A percentile compares a stretch with the other conserved stretches of the same genome.
phyloP scores from a whole-genome alignment of 2,888 invertebrate species.

The Baccha elongata region DNA sequence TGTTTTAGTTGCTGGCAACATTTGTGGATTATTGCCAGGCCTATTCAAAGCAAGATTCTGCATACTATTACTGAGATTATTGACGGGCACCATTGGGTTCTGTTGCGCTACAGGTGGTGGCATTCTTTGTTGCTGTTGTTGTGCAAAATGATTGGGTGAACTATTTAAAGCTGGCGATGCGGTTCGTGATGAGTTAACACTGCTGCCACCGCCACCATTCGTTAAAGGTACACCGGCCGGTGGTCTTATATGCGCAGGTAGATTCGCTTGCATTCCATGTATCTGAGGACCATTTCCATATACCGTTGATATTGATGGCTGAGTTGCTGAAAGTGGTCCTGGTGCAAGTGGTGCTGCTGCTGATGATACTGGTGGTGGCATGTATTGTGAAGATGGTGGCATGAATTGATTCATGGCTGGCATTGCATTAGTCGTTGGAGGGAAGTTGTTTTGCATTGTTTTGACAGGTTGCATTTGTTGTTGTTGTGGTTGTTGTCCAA shows the following conservation, averaged over 20 bases:
- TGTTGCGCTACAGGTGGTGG: slow-evolving; percentile 31
- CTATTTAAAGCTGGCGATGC: slow-evolving; percentile 78
- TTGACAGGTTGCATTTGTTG: slow-evolving; percentile 74
- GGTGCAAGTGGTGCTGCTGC: slow-evolving; percentile 24
- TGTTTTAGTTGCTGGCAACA: slow-evolving; percentile 49
- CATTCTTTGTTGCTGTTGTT: slow-evolving; percentile 54
- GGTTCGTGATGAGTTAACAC: slow-evolving; percentile 81
- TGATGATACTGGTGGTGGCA: slow-evolving; percentile 24
- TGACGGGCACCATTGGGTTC: slow-evolving; percentile 25
- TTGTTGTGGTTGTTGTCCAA: slow-evolving; percentile 55
- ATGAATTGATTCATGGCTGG: slow-evolving; percentile 75
- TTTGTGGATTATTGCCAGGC: slow-evolving; percentile 38
- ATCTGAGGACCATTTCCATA: slow-evolving; percentile 62
- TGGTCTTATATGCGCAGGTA: slow-evolving; percentile 77
- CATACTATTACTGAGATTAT: slow-evolving; percentile 74
- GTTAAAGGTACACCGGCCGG: slow-evolving; percentile 72
- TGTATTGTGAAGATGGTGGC: slow-evolving; percentile 69
- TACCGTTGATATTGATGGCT: slow-evolving; percentile 36
- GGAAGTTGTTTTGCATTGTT: slow-evolving; percentile 75
- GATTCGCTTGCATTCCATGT: slow-evolving; percentile 73
- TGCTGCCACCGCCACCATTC: slow-evolving; percentile 77
- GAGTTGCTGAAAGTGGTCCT: slow-evolving; percentile 42
- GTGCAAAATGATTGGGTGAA: slow-evolving; percentile 62
- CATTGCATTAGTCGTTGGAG: slow-evolving; percentile 70
- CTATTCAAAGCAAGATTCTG: slow-evolving; percentile 71